These are phyloP conservation scores for Tichodroma muraria DNA, from an alignment of 2,113 vertebrate genomes.

Conservation along the genomic window DNA sequence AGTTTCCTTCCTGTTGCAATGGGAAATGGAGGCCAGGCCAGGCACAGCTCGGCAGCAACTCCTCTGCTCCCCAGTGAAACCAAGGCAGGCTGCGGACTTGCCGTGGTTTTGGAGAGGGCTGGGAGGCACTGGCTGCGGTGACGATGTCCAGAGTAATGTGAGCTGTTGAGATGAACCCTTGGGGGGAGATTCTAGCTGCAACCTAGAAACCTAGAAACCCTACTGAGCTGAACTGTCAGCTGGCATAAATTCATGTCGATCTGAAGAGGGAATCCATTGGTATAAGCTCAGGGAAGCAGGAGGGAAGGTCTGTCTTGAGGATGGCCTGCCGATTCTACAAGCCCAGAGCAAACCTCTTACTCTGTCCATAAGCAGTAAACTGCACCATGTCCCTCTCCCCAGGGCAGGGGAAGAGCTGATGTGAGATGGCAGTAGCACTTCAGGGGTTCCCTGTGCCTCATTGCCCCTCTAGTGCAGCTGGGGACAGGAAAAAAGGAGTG, in stretches of 20 bases:
- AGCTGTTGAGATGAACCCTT: background rate
- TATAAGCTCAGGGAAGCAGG: accelerated
- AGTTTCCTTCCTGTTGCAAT: background rate
- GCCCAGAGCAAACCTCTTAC: background rate
- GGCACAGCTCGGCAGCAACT: background rate
- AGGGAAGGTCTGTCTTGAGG: background rate
- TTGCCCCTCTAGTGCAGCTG: accelerated
- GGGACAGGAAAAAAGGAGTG: background rate
- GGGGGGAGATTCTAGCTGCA: background rate
- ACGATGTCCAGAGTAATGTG: background rate
- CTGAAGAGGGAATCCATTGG: background rate
- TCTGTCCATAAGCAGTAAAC: background rate
- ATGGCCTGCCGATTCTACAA: background rate
- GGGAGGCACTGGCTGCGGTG: background rate
- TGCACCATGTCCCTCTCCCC: background rate
- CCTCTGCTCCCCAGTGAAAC: background rate
- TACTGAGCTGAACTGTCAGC: background rate
- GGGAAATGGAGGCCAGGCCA: background rate
- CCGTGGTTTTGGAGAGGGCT: background rate
- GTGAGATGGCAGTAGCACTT: background rate
- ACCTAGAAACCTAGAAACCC: conserved; percentile 17
- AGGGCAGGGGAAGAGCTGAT: background rate
- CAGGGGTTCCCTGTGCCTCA: background rate
- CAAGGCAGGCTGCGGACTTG: background rate
- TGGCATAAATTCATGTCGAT: background rate